These are phyloP conservation scores for Gymnosoma rotundatum DNA, from an alignment of 2,888 invertebrate genomes.

Conservation along the genomic window DNA sequence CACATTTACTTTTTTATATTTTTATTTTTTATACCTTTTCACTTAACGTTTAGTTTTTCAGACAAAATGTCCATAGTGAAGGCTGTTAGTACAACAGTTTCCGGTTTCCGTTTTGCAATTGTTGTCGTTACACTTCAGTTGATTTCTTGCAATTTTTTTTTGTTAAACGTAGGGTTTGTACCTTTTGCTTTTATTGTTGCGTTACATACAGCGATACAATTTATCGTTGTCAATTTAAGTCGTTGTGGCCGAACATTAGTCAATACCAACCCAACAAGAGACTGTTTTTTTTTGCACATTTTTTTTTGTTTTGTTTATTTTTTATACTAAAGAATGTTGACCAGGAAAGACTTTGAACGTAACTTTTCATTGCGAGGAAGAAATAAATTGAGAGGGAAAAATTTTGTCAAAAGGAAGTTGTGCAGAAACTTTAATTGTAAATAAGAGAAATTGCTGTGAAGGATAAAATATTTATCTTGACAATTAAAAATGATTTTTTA, in stretches of 20 bases:
- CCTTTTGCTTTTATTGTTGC: background rate
- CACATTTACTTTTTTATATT: constrained; percentile 48
- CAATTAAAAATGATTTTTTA: too few relatives aligned
- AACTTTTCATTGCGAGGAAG: background rate
- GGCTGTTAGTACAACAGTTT: constrained; percentile 70
- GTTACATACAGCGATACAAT: constrained; percentile 8
- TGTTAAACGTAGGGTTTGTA: too few relatives aligned
- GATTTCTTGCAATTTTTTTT: constrained; percentile 55
- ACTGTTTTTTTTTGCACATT: background rate
- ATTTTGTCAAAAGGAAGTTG: background rate
- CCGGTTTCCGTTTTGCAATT: constrained; percentile 70
- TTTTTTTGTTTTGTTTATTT: background rate
- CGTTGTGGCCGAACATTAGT: constrained; percentile 66
- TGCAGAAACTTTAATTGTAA: background rate
- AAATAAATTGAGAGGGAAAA: background rate
- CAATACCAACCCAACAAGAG: constrained; percentile 20
- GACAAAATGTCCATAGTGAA: constrained; percentile 62
- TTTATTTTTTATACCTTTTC: constrained; percentile 1
- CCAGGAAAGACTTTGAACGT: background rate
- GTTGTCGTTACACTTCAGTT: constrained; percentile 70
- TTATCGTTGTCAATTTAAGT: constrained; percentile 48
- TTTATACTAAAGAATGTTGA: background rate
- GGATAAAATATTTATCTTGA: background rate
- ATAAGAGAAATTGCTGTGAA: background rate
- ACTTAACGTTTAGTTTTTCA: constrained; percentile 26